Evolutionary conservation across 1,140 invertebrate genomes (phyloP).

Genomic region (Holcopasites calliopsidis): DNA sequence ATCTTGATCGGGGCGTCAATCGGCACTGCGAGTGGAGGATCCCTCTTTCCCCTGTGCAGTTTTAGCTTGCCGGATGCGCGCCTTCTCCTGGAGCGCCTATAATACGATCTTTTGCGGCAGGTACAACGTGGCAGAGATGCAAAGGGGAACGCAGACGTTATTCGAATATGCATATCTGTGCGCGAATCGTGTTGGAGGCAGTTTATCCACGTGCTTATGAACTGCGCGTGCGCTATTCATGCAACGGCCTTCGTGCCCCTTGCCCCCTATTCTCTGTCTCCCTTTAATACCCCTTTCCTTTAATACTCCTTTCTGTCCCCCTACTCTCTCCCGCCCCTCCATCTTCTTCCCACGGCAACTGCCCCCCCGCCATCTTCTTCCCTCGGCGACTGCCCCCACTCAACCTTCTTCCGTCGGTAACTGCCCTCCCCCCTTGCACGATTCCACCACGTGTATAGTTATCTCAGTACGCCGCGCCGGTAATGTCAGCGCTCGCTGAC

Average conservation of each 20-base stretch:
- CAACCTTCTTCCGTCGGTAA: too few relatives aligned
- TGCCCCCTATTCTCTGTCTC: conserved; percentile 5
- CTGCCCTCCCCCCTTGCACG: neutral
- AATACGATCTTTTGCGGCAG: too few relatives aligned
- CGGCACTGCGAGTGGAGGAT: too few relatives aligned
- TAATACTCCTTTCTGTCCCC: neutral
- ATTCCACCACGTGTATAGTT: conserved; percentile 32
- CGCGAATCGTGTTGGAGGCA: conserved; percentile 26
- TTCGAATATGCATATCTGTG: conserved; percentile 9
- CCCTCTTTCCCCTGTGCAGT: too few relatives aligned
- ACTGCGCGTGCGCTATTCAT: conserved; percentile 46
- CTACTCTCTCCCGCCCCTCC: neutral
- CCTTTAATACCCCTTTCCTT: neutral
- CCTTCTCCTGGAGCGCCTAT: too few relatives aligned
- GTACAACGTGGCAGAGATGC: conserved; percentile 14
- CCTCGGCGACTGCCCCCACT: neutral
- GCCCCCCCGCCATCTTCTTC: too few relatives aligned
- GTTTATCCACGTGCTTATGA: conserved; percentile 41
- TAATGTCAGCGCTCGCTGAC: neutral
- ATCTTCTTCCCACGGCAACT: neutral
- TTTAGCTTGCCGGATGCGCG: too few relatives aligned
- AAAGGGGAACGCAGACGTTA: conserved; percentile 11
- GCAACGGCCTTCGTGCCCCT: conserved; percentile 43
- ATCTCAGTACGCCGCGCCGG: neutral
- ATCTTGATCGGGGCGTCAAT: too few relatives aligned